A percentile compares a stretch with the other conserved stretches of the same genome.
These are phyloP conservation scores for Linurgus olivaceus DNA, from an alignment of 2,797 vertebrate genomes.

Conservation along the genomic window DNA sequence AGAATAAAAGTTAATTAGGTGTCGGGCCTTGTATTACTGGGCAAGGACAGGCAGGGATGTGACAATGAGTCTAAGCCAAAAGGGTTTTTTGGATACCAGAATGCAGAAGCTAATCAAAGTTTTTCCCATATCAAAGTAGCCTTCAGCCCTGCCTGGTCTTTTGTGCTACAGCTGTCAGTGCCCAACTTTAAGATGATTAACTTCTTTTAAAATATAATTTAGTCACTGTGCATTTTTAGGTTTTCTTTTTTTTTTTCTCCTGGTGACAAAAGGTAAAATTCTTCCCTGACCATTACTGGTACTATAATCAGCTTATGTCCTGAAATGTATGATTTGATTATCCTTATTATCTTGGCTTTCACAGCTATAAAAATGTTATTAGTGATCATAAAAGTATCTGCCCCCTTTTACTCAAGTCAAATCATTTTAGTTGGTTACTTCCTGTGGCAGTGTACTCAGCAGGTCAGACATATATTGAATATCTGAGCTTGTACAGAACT, in stretches of 20 bases:
- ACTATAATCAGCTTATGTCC: constrained; percentile 26
- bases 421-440: constrained; percentile 29
- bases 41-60: background rate
- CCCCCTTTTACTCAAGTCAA: constrained; percentile 36
- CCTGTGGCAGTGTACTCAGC: background rate
- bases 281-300: background rate
- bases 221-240: background rate
- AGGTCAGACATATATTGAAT: constrained; percentile 9
- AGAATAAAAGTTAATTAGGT: background rate
- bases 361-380: constrained; percentile 60
- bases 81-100: background rate
- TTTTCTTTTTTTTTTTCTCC: background rate
- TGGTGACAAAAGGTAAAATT: constrained; percentile 6
- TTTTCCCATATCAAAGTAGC: background rate
- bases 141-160: background rate
- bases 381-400: constrained; percentile 57
- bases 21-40: background rate
- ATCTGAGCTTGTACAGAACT: constrained; percentile 15
- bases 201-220: background rate
- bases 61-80: background rate
- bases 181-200: background rate
- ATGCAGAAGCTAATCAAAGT: background rate
- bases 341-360: constrained; percentile 52
- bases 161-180: background rate
- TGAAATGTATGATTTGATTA: constrained; percentile 34